A percentile compares a stretch with the other conserved stretches of the same genome.
phyloP scores from a whole-genome alignment of 64 coral and sea anemone genomes.

The Actinia equina region DNA sequence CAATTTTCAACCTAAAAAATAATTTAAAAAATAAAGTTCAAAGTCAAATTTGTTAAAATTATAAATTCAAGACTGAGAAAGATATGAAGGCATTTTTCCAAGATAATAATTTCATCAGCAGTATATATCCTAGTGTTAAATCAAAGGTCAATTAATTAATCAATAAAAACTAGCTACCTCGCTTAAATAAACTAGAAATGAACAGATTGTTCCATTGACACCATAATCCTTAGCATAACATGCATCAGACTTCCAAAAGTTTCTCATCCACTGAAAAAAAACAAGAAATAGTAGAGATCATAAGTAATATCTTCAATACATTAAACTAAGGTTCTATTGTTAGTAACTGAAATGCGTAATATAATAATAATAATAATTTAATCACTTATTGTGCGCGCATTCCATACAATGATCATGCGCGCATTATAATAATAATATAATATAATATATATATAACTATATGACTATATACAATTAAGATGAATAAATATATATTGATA shows the following conservation, averaged over 20 bases:
- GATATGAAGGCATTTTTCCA: background rate
- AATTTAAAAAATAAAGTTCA: background rate
- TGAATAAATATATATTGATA: too few relatives aligned
- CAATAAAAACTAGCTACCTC: constrained; percentile 28
- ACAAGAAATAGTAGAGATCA: background rate
- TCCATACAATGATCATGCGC: too few relatives aligned
- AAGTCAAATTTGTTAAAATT: too few relatives aligned
- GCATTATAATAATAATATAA: too few relatives aligned
- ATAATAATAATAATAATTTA: too few relatives aligned
- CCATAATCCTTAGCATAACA: constrained; percentile 84
- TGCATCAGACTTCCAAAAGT: constrained; percentile 73
- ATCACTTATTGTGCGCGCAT: too few relatives aligned
- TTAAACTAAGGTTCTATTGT: background rate
- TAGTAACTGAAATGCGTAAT: too few relatives aligned
- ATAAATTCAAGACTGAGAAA: too few relatives aligned
- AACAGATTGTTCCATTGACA: constrained; percentile 94
- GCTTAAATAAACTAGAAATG: constrained; percentile 86
- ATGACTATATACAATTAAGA: too few relatives aligned
- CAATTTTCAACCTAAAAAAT: constrained; percentile 70
- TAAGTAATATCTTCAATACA: background rate
- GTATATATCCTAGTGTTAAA: too few relatives aligned
- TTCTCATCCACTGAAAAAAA: constrained; percentile 86
- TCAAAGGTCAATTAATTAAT: background rate
- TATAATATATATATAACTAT: too few relatives aligned
- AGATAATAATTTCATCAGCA: too few relatives aligned